A percentile compares a stretch with the other conserved stretches of the same genome.
Evolutionary conservation across 2,113 vertebrate genomes (phyloP).

Genomic region (Pelmatolapia mariae): DNA sequence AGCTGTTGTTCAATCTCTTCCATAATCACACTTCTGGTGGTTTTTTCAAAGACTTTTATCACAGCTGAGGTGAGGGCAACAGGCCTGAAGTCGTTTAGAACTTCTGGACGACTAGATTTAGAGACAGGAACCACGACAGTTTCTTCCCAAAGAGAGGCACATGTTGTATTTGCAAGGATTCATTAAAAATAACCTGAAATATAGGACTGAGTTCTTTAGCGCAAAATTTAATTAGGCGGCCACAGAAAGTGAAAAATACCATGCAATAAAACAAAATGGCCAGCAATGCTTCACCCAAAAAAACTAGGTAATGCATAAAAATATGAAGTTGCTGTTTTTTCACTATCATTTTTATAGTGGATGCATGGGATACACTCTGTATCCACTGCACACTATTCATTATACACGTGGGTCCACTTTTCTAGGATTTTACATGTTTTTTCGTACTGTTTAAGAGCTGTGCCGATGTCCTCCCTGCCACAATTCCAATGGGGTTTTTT

Average conservation of each 20-base stretch:
- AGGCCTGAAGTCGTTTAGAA: background rate
- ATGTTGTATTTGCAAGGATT: background rate
- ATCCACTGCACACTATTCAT: background rate
- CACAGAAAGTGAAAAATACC: background rate
- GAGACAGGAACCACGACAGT: background rate
- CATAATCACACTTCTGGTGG: background rate
- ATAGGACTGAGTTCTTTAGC: background rate
- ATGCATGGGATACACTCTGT: background rate
- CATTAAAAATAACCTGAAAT: background rate
- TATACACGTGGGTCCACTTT: background rate
- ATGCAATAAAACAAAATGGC: background rate
- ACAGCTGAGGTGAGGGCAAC: background rate
- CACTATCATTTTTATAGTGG: background rate
- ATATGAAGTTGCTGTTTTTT: background rate
- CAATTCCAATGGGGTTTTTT: background rate
- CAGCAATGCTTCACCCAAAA: background rate
- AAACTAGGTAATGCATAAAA: background rate
- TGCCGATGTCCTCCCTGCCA: background rate
- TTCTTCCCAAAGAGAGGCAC: background rate
- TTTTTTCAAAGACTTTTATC: background rate
- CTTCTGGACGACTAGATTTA: background rate
- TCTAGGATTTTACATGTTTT: background rate
- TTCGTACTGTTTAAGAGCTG: background rate
- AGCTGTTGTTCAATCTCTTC: background rate
- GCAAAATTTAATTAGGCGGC: background rate